phyloP scores from a whole-genome alignment of 2,888 invertebrate species.

The Cheilosia variabilis region DNA sequence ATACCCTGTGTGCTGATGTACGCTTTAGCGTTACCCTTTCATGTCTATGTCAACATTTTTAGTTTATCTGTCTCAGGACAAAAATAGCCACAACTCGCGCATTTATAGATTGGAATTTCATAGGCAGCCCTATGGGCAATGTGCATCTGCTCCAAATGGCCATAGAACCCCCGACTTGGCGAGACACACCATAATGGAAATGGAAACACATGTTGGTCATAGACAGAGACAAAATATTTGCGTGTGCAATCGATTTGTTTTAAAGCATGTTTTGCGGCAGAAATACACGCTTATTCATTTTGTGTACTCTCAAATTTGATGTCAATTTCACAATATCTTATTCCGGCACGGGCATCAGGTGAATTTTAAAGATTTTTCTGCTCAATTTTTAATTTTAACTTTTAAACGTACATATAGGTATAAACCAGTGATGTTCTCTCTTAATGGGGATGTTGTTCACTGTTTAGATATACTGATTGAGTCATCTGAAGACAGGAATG shows the following conservation, averaged over 20 bases:
- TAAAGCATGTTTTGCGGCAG: slow-evolving; percentile 11
- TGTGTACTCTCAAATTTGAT: slow-evolving; percentile 18
- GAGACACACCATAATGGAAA: slow-evolving; percentile 15
- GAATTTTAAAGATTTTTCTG: slow-evolving; percentile 26
- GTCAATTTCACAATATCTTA: slow-evolving; percentile 66
- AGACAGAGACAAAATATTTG: slow-evolving; percentile 7
- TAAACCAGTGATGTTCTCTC: slow-evolving; percentile 15
- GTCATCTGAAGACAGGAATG: slow-evolving; percentile 34
- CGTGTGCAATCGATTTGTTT: background rate
- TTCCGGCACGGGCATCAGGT: slow-evolving; percentile 38
- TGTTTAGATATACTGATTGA: slow-evolving; percentile 44
- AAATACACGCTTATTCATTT: slow-evolving; percentile 50
- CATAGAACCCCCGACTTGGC: slow-evolving; percentile 18
- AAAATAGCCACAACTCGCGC: slow-evolving; percentile 53
- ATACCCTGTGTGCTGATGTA: slow-evolving; percentile 24
- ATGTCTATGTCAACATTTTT: slow-evolving; percentile 64
- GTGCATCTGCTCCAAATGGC: slow-evolving; percentile 37
- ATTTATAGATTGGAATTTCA: slow-evolving; percentile 54
- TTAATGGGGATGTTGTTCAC: slow-evolving; percentile 38
- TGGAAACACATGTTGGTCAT: slow-evolving; percentile 22
- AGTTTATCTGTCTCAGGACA: slow-evolving; percentile 54
- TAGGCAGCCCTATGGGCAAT: slow-evolving; percentile 37
- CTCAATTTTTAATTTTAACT: slow-evolving; percentile 15
- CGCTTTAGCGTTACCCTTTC: slow-evolving; percentile 41
- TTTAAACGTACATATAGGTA: background rate